phyloP scores from a whole-genome alignment of 2,888 invertebrate species.

The Achlya flavicornis region DNA sequence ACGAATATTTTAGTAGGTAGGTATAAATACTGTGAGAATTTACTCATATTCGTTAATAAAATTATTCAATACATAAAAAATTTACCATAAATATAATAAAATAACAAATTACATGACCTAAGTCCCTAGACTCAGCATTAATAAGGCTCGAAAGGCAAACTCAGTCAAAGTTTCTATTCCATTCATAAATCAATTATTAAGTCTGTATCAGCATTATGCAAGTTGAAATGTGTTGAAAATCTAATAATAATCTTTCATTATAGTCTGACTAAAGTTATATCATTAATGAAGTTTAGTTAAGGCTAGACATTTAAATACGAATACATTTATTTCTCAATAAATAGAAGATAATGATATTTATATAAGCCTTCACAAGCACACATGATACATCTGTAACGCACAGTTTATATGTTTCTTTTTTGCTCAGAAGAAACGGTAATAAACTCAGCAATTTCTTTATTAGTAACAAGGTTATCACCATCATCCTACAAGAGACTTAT shows the following conservation, averaged over 20 bases:
- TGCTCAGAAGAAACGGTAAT: no score
- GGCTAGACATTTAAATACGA: background rate
- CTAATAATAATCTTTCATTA: background rate
- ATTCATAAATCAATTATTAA: constrained; percentile 17
- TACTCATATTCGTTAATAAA: no score
- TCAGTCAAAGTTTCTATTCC: constrained; percentile 19
- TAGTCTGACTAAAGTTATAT: background rate
- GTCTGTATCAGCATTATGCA: background rate
- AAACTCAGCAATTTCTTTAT: no score
- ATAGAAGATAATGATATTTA: no score
- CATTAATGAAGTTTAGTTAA: background rate
- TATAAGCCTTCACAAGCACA: no score
- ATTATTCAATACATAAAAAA: background rate
- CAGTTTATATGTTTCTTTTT: no score
- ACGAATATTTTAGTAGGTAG: no score
- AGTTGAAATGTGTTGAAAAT: background rate
- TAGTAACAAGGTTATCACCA: no score
- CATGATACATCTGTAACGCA: no score
- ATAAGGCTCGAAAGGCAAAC: constrained; percentile 19
- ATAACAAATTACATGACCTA: background rate
- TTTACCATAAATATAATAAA: background rate
- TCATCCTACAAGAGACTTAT: no score
- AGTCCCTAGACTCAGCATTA: background rate
- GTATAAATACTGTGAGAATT: no score
- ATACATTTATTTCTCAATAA: background rate